Evolutionary conservation across 2,797 vertebrate genomes (phyloP), one percentile per base, ranked within the genome.

Genomic region (Poeciliopsis presidionis): DNA sequence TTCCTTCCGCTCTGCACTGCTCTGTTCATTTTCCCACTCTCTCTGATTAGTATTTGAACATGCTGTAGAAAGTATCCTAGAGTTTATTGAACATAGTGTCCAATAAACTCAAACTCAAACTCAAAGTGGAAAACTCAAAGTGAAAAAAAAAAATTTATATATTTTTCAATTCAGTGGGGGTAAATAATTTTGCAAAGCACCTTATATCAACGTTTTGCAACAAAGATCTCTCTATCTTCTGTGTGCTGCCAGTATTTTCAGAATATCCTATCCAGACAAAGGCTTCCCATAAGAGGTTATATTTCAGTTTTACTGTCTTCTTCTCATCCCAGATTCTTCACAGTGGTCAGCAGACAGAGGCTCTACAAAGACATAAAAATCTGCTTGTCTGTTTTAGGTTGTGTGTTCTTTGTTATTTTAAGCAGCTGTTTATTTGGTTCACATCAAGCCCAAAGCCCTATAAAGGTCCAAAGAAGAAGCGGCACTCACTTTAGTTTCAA

Each of bases 141-240:
- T 63, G 30, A 16, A 33, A 63, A 39, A 63, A 63, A 63, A 33
- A 61, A 7, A 25, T 11, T 3, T 53, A 9, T 9, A 63, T 7
- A 18, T 33, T 16, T 33, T 30, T 59, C 2, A 36, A 36, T 63
- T 7, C 28, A 63, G 28, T 20, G 14, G 30, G 13, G 30, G 9
- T 63, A 16, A 33, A 72, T 18, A 47, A 7, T 46, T 71, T 13
- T 53, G 20, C 51, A 53, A 51, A 81, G 77, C 89, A 85, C 81
- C 84, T 89, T 78, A 84, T 80, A 80, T 87, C 83, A 77, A 69
- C 79, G 73, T 86, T 90, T 84, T 91, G 75, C 85, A 70, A 84
- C 45, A 61, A 75, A 72, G 76, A 77, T 87, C 82, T 86, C 59
- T 16, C 57, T 61, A 16, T 46, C 46, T 46, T 28, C 75, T 81